A percentile compares a stretch with the other conserved stretches of the same genome.
Evolutionary conservation across 2,113 vertebrate species (phyloP).

Genomic region (Petroica traversi): DNA sequence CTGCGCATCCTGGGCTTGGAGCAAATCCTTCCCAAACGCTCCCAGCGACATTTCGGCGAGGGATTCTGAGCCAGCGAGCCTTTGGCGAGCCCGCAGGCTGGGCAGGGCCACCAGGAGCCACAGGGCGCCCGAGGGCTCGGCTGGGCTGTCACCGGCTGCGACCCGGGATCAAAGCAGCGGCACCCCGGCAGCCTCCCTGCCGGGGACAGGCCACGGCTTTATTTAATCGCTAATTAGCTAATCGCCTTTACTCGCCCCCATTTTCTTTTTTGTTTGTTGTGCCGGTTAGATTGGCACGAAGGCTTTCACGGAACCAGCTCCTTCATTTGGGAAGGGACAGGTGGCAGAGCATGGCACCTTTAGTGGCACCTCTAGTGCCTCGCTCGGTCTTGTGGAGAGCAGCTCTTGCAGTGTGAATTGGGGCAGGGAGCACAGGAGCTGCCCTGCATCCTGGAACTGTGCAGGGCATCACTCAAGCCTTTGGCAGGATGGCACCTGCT

Average conservation of each 20-base stretch:
- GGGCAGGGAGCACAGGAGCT: neutral
- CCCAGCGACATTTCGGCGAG: fast-evolving
- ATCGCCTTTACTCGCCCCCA: neutral
- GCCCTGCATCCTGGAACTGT: fast-evolving
- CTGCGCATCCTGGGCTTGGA: fast-evolving
- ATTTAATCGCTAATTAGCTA: constrained; percentile 28
- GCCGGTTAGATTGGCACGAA: neutral
- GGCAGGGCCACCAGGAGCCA: neutral
- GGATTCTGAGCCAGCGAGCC: neutral
- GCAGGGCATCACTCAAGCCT: fast-evolving
- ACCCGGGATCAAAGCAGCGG: neutral
- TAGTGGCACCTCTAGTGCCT: neutral
- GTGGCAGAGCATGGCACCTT: neutral
- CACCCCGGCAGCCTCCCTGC: neutral
- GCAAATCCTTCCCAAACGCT: neutral
- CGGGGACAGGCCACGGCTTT: neutral
- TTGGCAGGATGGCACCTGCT: fast-evolving
- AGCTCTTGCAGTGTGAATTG: fast-evolving
- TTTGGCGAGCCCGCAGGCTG: neutral
- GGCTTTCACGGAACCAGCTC: neutral
- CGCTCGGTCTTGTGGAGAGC: fast-evolving
- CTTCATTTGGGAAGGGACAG: neutral
- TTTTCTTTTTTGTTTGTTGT: neutral
- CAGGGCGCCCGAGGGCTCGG: neutral
- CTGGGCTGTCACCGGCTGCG: neutral